Base-by-base conservation (phyloP, 2,797 vertebrate genomes). In the Mastacembelus armatus region DNA sequence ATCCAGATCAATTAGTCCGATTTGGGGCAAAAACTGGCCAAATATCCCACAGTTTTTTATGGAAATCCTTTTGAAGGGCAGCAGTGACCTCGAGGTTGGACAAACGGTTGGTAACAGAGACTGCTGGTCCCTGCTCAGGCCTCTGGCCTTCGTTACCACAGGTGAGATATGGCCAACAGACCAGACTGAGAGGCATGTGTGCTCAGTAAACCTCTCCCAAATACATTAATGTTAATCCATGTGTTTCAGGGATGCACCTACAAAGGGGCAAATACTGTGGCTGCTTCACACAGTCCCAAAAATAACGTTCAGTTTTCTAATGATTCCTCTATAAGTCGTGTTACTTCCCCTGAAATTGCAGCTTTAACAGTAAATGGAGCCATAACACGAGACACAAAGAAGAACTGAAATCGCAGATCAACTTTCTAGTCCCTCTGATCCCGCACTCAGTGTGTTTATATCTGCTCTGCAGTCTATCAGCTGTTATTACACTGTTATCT, bases 401-500 rank as follows among this genome's bases (percentile, higher is more conserved):
- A 5, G 24, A 39, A 2, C 16, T 27, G 11, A 56, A 19, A 65
- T 35, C 15, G 43, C 16, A 60, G 27, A 35, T 6, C 43, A 5
- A n/a, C 47, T 57, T 59, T 54, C 16, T 56, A 12, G 2, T 22
- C 2, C 21, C 19, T 45, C 3, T 15, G 36, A 35, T 22, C 16
- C 40, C 45, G 9, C 57, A 58, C 39, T 45, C 45, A 8, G 27
- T 40, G n/a, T 51, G 43, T 62, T 3, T 27, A 3, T 44, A 2
- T 42, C 18, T n/a, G 51, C 71, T 19, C 33, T 1, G 27, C 27
- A 40, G 24, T 11, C 8, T 10, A 32, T 27, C 22, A 19, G 1
- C 52, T n/a, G 1, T 51, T 77, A 59, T 61, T 39, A 18, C 12
- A 45, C 21, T 21, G 29, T 50, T 63, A 10, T 60, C 55, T 21